These are phyloP conservation scores for Metopolophium dirhodum DNA, from an alignment of 1,140 invertebrate genomes.

Conservation along the genomic window DNA sequence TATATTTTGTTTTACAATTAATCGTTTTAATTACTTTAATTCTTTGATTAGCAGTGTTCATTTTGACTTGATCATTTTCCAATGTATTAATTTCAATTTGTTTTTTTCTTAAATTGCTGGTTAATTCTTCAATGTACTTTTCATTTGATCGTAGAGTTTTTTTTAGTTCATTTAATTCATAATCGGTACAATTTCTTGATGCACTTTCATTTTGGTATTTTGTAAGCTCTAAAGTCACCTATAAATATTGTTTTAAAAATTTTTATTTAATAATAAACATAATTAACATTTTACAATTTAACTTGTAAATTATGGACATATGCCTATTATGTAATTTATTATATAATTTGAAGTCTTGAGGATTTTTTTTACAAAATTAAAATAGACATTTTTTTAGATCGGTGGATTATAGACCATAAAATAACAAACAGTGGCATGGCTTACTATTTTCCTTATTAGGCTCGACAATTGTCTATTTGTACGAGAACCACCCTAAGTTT, in stretches of 20 bases:
- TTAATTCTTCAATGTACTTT: constrained; percentile 58
- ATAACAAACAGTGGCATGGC: too few species aligned
- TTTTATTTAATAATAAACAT: background rate
- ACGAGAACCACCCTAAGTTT: too few species aligned
- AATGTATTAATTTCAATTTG: constrained; percentile 57
- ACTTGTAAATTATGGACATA: too few species aligned
- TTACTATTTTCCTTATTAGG: too few species aligned
- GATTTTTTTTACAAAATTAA: background rate
- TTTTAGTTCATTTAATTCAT: constrained; percentile 57
- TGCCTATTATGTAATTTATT: background rate
- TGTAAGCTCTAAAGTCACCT: constrained; percentile 18
- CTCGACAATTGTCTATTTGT: too few species aligned
- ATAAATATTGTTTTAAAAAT: constrained; percentile 39
- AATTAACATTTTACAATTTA: background rate
- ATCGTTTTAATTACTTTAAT: constrained; percentile 58
- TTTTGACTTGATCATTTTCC: constrained; percentile 59
- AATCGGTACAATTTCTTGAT: constrained; percentile 41
- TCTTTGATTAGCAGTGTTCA: constrained; percentile 53
- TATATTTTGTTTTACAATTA: background rate
- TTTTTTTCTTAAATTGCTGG: constrained; percentile 57
- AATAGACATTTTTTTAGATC: background rate
- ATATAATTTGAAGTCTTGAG: background rate
- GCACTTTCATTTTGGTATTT: constrained; percentile 38
- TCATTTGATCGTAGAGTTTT: constrained; percentile 56
- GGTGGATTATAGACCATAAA: too few species aligned